phyloP scores from a whole-genome alignment of 2,113 vertebrate species.

The Peromyscus maniculatus region DNA sequence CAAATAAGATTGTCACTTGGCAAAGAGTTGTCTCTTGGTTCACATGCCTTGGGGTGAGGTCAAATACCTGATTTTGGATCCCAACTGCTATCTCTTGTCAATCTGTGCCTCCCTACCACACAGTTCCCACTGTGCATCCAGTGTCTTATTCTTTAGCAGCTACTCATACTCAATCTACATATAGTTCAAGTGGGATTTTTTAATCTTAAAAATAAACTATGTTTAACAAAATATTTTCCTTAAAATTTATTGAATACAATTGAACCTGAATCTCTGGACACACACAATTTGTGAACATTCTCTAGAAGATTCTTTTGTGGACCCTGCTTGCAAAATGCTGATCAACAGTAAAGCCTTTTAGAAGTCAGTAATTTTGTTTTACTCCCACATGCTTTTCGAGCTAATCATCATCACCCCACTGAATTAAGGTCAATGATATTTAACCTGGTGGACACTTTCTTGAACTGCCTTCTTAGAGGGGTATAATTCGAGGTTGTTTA shows the following conservation, averaged over 20 bases:
- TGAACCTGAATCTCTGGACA: not conserved
- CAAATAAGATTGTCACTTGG: not conserved
- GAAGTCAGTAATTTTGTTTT: not conserved
- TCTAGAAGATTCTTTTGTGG: not conserved
- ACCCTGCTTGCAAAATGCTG: not conserved
- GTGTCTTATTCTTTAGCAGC: not conserved
- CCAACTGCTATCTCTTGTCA: not conserved
- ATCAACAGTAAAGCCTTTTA: not conserved
- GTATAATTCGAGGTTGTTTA: not conserved
- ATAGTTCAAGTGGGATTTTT: not conserved
- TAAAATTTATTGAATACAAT: not conserved
- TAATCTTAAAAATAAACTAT: slow-evolving; percentile 4
- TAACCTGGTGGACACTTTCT: not conserved
- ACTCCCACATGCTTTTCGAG: not conserved
- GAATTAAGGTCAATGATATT: not conserved
- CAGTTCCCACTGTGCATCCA: not conserved
- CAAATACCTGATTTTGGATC: not conserved
- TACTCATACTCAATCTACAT: not conserved
- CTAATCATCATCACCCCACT: not conserved
- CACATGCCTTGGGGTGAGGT: not conserved
- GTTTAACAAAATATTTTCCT: not conserved
- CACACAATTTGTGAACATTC: not conserved
- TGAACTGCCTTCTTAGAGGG: slow-evolving; percentile 35
- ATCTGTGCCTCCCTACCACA: too few relatives aligned
- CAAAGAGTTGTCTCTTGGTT: not conserved